A percentile compares a stretch with the other conserved stretches of the same genome.
These are phyloP conservation scores for Ylistrum balloti DNA, from an alignment of 1,140 invertebrate genomes.

Conservation along the genomic window DNA sequence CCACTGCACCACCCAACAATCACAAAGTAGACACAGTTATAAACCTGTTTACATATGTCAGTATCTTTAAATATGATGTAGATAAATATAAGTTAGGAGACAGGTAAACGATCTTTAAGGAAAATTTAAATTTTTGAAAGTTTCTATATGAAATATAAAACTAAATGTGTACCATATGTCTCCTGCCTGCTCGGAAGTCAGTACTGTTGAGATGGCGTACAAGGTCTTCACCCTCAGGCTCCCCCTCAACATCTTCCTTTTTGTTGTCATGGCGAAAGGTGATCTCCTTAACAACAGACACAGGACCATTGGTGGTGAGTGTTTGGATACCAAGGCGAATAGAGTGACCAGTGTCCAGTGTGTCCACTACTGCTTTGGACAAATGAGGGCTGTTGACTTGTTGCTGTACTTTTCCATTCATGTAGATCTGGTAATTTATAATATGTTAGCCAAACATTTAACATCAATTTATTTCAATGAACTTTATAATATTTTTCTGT, in stretches of 20 bases:
- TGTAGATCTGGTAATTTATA: conserved; percentile 66
- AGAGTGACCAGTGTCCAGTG: conserved; percentile 62
- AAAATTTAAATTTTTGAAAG: not conserved
- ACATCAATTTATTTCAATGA: no score
- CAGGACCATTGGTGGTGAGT: conserved; percentile 67
- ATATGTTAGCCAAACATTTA: no score
- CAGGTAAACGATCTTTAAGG: not conserved
- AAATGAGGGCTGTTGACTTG: conserved; percentile 68
- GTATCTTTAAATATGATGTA: no score
- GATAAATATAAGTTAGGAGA: no score
- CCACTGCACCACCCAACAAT: no score
- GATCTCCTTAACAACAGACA: conserved; percentile 71
- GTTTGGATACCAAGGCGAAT: conserved; percentile 76
- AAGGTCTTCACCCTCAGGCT: conserved; percentile 41
- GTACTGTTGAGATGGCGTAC: conserved; percentile 57
- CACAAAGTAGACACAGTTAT: no score
- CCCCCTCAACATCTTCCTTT: not conserved
- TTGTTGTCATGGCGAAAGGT: conserved; percentile 69
- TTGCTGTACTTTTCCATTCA: conserved; percentile 70
- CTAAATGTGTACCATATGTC: conserved; percentile 66
- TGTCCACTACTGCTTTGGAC: conserved; percentile 72
- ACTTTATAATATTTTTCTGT: no score
- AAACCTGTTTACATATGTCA: no score
- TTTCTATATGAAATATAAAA: not conserved
- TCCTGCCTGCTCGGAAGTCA: conserved; percentile 68